These are phyloP conservation scores for Plectrocnemia conspersa DNA, from an alignment of 1,140 invertebrate species.

Conservation along the genomic window DNA sequence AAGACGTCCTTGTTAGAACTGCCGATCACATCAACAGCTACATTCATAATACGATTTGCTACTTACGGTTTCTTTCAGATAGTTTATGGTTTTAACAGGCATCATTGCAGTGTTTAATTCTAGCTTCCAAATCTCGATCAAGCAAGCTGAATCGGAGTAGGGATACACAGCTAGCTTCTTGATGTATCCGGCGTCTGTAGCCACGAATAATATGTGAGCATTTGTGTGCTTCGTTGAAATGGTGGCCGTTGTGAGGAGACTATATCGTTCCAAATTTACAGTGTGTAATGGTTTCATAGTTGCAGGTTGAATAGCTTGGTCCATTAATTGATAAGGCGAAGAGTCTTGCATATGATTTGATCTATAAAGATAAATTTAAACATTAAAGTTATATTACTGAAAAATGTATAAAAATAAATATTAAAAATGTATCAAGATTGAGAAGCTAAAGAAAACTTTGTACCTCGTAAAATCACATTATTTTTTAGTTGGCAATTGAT, in stretches of 20 bases:
- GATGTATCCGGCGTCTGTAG: constrained; percentile 68
- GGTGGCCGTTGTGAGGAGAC: constrained; percentile 74
- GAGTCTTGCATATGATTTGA: constrained; percentile 59
- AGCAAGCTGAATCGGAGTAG: constrained; percentile 64
- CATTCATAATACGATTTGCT: constrained; percentile 14
- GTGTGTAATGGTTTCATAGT: constrained; percentile 66
- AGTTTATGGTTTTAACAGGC: constrained; percentile 66
- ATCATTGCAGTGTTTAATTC: constrained; percentile 52
- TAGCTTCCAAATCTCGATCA: constrained; percentile 80
- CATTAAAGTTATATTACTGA: no score
- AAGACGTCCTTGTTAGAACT: not conserved
- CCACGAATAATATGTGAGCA: constrained; percentile 73
- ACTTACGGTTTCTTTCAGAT: constrained; percentile 72
- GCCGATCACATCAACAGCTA: not conserved
- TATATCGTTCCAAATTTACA: constrained; percentile 67
- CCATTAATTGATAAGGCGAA: constrained; percentile 82
- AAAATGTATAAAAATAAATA: no score
- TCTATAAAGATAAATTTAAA: constrained; percentile 41
- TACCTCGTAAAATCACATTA: no score
- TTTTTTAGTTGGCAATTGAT: no score
- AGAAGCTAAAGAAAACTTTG: no score
- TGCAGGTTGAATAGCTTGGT: constrained; percentile 73
- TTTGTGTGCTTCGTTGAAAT: constrained; percentile 63
- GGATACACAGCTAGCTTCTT: constrained; percentile 78
- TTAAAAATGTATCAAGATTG: no score